phyloP scores from a whole-genome alignment of 2,797 vertebrate genomes.

The Myripristis jacobus region DNA sequence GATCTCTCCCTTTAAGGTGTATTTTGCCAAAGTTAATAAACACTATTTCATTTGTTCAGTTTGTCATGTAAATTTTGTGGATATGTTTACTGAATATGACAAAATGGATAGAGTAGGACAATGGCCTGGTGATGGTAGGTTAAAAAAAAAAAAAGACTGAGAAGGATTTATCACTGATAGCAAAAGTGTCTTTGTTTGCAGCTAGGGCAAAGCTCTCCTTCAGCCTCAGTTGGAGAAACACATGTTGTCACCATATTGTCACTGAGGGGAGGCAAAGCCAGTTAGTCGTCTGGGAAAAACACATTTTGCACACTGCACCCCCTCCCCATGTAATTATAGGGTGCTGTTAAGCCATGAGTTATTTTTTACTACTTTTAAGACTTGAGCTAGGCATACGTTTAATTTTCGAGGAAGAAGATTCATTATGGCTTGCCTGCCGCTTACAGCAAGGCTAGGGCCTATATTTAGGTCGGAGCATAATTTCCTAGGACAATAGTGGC shows the following conservation, averaged over 20 bases:
- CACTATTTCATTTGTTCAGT: slow-evolving; percentile 1
- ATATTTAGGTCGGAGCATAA: no score
- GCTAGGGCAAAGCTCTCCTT: slow-evolving; percentile 1
- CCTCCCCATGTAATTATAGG: slow-evolving; percentile 76
- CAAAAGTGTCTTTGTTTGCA: slow-evolving; percentile 10
- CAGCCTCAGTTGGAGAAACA: not conserved
- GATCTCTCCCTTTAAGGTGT: slow-evolving; percentile 7
- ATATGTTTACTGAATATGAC: not conserved
- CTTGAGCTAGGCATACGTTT: slow-evolving; percentile 54
- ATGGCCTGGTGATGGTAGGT: no score
- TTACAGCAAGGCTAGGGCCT: slow-evolving; percentile 16
- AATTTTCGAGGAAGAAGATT: slow-evolving; percentile 57
- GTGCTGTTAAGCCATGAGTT: slow-evolving; percentile 70
- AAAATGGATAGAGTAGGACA: not conserved
- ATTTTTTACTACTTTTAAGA: slow-evolving; percentile 76
- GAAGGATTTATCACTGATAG: not conserved
- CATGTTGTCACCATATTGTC: slow-evolving; percentile 17
- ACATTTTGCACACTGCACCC: slow-evolving; percentile 52
- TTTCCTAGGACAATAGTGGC: no score
- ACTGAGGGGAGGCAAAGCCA: slow-evolving; percentile 27
- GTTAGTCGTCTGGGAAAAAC: slow-evolving; percentile 41
- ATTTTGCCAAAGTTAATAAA: slow-evolving; percentile 48
- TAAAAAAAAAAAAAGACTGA: no score
- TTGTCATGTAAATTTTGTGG: slow-evolving; percentile 13
- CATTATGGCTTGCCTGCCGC: slow-evolving; percentile 58